Conservation (phyloP, 2,888 invertebrate species). For the Schizotus pectinicornis region DNA sequence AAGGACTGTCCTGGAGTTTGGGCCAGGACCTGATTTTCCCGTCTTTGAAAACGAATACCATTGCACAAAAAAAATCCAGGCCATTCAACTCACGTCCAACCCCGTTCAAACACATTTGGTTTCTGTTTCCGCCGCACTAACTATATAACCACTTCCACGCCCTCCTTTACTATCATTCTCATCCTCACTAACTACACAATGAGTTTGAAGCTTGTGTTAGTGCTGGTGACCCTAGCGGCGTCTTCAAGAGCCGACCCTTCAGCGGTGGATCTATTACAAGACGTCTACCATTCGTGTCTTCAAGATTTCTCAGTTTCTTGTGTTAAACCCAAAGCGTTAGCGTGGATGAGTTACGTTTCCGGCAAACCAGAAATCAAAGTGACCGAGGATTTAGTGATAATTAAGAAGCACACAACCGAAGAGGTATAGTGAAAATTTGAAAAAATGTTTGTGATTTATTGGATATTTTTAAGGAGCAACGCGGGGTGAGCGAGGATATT, state of each 20-base stretch:
- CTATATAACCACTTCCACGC: constrained; percentile 48
- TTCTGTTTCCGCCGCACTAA: constrained; percentile 56
- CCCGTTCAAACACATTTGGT: constrained; percentile 53
- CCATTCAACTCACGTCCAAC: constrained; percentile 54
- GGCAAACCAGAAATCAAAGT: constrained; percentile 74
- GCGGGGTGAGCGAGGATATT: constrained; percentile 65
- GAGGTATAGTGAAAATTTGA: constrained; percentile 27
- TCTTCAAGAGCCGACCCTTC: constrained; percentile 52
- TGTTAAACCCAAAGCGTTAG: constrained; percentile 77
- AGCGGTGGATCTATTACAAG: constrained; percentile 68
- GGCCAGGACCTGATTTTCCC: background rate
- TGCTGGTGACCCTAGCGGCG: constrained; percentile 34
- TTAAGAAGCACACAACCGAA: constrained; percentile 65
- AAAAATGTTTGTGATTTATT: background rate
- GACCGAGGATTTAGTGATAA: constrained; percentile 76
- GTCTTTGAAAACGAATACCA: background rate
- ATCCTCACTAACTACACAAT: constrained; percentile 37
- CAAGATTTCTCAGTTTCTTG: constrained; percentile 74
- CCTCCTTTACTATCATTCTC: constrained; percentile 35
- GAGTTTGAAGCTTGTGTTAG: constrained; percentile 40
- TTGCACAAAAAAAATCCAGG: constrained; percentile 14
- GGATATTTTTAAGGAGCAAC: constrained; percentile 54
- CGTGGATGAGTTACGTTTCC: constrained; percentile 73
- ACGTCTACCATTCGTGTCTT: constrained; percentile 72
- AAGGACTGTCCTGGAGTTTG: background rate